phyloP scores from a whole-genome alignment of 1,140 invertebrate genomes.

The Leptestheria dahalacensis region DNA sequence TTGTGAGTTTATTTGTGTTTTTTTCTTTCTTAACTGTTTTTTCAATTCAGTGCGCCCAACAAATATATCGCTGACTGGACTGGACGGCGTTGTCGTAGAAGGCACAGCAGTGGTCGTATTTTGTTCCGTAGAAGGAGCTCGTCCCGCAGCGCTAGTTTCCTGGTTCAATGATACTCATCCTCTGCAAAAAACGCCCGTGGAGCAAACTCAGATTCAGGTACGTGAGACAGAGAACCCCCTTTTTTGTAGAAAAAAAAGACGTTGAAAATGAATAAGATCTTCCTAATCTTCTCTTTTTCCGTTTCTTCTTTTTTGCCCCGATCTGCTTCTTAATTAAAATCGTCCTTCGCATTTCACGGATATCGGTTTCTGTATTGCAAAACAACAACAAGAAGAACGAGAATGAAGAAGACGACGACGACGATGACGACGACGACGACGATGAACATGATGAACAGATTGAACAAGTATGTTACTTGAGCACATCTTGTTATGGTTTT shows the following conservation, averaged over 20 bases:
- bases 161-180: constrained; percentile 59
- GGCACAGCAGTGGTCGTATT: constrained; percentile 57
- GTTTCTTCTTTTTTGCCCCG: too few species aligned
- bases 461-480: background rate
- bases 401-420: background rate
- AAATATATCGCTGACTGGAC: constrained; percentile 51
- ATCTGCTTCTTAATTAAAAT: too few species aligned
- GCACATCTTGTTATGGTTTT: too few species aligned
- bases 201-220: background rate
- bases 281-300: too few species aligned
- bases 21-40: constrained; percentile 6
- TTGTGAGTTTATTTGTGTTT: constrained; percentile 10
- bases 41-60: constrained; percentile 51
- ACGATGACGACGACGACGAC: background rate
- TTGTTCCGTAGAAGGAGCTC: constrained; percentile 56
- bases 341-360: too few species aligned
- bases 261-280: too few species aligned
- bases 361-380: too few species aligned
- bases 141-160: constrained; percentile 61
- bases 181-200: constrained; percentile 1
- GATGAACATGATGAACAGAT: background rate
- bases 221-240: too few species aligned
- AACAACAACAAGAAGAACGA: too few species aligned
- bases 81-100: constrained; percentile 54
- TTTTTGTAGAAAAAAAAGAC: too few species aligned